phyloP scores from a whole-genome alignment of 2,888 invertebrate genomes.

The Pseudanteris insignis region DNA sequence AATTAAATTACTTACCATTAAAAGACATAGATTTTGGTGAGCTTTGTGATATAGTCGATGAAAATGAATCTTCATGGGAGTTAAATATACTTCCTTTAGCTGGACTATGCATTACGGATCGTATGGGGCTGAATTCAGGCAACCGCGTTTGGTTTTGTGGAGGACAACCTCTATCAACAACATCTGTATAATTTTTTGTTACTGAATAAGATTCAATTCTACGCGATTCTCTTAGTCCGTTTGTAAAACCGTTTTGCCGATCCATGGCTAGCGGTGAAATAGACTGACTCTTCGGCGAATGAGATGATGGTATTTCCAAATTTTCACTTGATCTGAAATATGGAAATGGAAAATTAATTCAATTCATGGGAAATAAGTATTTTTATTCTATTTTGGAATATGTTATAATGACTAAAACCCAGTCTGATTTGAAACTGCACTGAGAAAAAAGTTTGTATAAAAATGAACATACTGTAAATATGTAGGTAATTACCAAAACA shows the following conservation, averaged over 20 bases:
- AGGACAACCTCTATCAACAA: slow-evolving; percentile 56
- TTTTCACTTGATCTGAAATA: slow-evolving; percentile 59
- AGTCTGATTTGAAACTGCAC: too few species aligned
- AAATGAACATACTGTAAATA: too few species aligned
- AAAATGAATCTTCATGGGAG: slow-evolving; percentile 55
- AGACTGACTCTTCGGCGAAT: slow-evolving; percentile 61
- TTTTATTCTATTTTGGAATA: too few species aligned
- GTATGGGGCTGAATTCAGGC: slow-evolving; percentile 58
- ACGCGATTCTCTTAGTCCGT: slow-evolving; percentile 59
- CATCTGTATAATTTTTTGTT: slow-evolving; percentile 57
- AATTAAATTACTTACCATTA: too few species aligned
- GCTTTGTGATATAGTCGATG: slow-evolving; percentile 52
- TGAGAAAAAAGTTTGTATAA: too few species aligned
- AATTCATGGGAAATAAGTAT: too few species aligned
- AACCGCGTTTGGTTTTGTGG: slow-evolving; percentile 50
- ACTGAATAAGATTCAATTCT: slow-evolving; percentile 56
- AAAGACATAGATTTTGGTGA: slow-evolving; percentile 52
- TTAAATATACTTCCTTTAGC: slow-evolving; percentile 51
- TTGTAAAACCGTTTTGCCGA: slow-evolving; percentile 62
- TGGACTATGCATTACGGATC: slow-evolving; percentile 47
- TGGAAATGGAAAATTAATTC: not conserved
- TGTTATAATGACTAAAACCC: too few species aligned
- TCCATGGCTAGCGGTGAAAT: slow-evolving; percentile 65
- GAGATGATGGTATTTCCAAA: slow-evolving; percentile 52
- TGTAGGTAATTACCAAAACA: too few species aligned